These are phyloP conservation scores for Tenthredo notha DNA, from an alignment of 2,888 invertebrate genomes.

Conservation along the genomic window DNA sequence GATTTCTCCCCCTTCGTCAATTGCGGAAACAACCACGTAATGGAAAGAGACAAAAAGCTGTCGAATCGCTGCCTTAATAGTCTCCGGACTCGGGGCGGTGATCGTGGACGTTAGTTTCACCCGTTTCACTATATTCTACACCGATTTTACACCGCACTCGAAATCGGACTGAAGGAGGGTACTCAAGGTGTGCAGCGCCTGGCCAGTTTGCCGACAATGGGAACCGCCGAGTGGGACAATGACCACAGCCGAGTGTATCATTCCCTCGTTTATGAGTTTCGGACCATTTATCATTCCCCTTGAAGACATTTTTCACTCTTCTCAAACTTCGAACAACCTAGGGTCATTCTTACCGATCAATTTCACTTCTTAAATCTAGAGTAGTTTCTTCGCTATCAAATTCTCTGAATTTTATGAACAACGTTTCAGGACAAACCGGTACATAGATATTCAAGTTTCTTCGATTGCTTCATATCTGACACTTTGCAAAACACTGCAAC, in stretches of 20 bases:
- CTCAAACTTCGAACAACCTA: neutral
- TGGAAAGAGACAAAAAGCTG: neutral
- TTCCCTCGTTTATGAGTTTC: slow-evolving; percentile 73
- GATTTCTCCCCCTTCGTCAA: neutral
- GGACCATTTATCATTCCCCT: slow-evolving; percentile 74
- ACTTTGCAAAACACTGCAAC: neutral
- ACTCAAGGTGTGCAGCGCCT: slow-evolving; percentile 1
- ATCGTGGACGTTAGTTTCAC: slow-evolving; percentile 20
- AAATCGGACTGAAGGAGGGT: slow-evolving; percentile 18
- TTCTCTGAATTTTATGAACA: neutral
- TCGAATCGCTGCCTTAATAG: neutral
- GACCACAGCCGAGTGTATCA: slow-evolving; percentile 72
- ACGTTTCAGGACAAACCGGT: neutral
- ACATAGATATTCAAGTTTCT: neutral
- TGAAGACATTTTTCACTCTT: slow-evolving; percentile 31
- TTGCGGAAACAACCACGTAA: neutral
- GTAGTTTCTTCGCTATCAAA: neutral
- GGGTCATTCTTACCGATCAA: slow-evolving; percentile 59
- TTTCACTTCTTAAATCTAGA: slow-evolving; percentile 62
- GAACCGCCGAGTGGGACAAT: slow-evolving; percentile 72
- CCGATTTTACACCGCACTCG: slow-evolving; percentile 39
- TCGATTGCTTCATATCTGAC: neutral
- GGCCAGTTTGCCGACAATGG: slow-evolving; percentile 62
- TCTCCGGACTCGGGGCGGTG: neutral
- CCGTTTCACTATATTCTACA: slow-evolving; percentile 28